These are phyloP conservation scores for Diachasmimorpha longicaudata DNA, from an alignment of 1,140 invertebrate species.

Conservation along the genomic window DNA sequence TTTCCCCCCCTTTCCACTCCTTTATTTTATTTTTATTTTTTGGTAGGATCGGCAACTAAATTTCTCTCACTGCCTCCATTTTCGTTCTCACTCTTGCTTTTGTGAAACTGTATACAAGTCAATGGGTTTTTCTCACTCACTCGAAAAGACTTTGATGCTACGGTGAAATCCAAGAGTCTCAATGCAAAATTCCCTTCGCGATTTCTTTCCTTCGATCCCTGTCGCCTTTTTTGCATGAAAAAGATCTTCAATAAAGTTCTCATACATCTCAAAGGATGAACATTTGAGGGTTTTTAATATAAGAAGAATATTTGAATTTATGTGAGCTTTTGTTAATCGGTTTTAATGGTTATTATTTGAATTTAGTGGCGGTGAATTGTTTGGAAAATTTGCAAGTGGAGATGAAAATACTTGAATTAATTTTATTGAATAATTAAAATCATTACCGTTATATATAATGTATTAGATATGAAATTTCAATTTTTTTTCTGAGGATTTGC, in stretches of 20 bases:
- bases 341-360: neutral
- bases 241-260: neutral
- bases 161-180: conserved; percentile 10
- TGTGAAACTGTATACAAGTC: conserved; percentile 2
- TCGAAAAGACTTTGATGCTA: neutral
- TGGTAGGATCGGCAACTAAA: neutral
- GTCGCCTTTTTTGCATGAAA: neutral
- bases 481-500: no score
- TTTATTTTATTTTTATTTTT: neutral
- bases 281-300: neutral
- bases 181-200: neutral
- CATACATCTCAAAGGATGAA: conserved; percentile 3
- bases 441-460: no score
- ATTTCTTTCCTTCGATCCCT: neutral
- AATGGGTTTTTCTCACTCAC: neutral
- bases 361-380: neutral
- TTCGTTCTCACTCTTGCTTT: neutral
- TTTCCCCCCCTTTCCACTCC: conserved; percentile 10
- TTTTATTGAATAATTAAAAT: no score
- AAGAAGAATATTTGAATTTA: neutral
- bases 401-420: no score
- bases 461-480: no score
- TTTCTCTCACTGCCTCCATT: neutral
- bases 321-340: neutral
- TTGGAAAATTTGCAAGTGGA: no score